phyloP scores from a whole-genome alignment of 2,113 vertebrate genomes.

The Hippoglossus stenolepis region DNA sequence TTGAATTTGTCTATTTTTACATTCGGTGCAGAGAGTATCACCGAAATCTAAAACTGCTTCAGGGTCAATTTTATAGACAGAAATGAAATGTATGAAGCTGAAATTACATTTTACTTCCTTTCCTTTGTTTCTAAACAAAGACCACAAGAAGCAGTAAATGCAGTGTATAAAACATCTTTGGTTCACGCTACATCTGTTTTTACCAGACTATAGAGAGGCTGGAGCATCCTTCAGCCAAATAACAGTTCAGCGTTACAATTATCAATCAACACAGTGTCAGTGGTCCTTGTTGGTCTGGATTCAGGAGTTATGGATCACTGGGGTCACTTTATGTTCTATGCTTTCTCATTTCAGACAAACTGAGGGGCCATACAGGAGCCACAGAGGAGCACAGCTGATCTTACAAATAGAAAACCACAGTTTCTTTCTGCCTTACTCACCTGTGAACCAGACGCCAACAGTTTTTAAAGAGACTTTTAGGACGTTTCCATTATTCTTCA shows the following conservation, averaged over 20 bases:
- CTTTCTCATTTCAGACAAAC: not conserved
- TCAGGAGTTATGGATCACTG: not conserved
- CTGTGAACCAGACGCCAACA: no score
- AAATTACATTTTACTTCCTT: not conserved
- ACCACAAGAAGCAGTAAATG: not conserved
- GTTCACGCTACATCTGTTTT: no score
- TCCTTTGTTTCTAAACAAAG: not conserved
- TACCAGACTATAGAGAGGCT: not conserved
- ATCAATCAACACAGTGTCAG: not conserved
- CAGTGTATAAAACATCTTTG: not conserved
- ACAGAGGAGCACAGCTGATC: constrained; percentile 20
- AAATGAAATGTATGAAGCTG: not conserved
- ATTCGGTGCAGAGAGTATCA: not conserved
- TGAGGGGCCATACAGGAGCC: constrained; percentile 3
- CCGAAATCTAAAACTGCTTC: not conserved
- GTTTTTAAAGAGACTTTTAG: no score
- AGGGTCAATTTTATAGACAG: not conserved
- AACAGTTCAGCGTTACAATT: not conserved
- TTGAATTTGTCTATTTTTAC: not conserved
- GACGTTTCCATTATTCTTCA: no score
- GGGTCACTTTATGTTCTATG: not conserved
- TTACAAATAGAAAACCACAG: constrained; percentile 28
- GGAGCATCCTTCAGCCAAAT: not conserved
- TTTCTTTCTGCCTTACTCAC: constrained; percentile 3
- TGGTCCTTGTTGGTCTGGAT: not conserved